Evolutionary conservation across 2,113 vertebrate species (phyloP).

Genomic region (Syrrhaptes paradoxus): DNA sequence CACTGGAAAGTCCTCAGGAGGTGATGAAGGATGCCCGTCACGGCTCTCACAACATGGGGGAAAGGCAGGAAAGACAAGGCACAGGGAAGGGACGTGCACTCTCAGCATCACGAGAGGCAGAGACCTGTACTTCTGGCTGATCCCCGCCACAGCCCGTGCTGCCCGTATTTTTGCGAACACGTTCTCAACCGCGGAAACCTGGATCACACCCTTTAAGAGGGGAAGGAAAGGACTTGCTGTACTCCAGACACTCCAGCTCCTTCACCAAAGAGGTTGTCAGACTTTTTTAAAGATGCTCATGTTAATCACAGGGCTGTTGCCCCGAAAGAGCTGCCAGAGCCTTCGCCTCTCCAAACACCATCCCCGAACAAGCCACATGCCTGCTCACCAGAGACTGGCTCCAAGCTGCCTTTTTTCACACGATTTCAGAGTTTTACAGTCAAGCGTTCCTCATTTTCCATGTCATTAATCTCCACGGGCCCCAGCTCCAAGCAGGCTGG

Average conservation of each 20-base stretch:
- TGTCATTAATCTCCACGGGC: not conserved
- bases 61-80: not conserved
- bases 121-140: not conserved
- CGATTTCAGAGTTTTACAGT: not conserved
- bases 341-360: not conserved
- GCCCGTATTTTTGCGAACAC: not conserved
- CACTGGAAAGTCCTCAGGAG: not conserved
- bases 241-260: not conserved
- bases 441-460: conserved; percentile 43
- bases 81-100: not conserved
- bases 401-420: not conserved
- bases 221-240: not conserved
- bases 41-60: fast-evolving
- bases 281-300: not conserved
- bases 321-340: not conserved
- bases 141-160: not conserved
- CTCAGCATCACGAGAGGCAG: not conserved
- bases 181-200: fast-evolving
- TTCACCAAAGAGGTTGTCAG: not conserved
- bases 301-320: not conserved
- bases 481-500: not conserved
- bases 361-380: not conserved
- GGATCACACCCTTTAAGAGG: not conserved
- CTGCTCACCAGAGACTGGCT: not conserved
- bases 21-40: not conserved